phyloP scores from a whole-genome alignment of 2,888 invertebrate species.

The Acleris literana region DNA sequence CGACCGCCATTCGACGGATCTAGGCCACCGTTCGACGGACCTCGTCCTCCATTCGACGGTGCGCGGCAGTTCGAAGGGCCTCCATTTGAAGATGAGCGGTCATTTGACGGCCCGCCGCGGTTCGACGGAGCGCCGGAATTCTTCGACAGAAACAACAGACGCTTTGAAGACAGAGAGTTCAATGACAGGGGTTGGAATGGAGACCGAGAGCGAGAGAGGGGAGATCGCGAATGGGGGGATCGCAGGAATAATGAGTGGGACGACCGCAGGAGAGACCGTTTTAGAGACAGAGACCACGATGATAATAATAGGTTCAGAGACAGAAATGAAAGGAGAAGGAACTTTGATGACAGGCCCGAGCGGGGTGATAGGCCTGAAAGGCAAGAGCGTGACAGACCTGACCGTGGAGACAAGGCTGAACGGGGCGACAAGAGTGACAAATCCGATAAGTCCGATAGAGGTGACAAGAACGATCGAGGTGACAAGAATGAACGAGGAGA shows the following conservation, averaged over 20 bases:
- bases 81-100: constrained; percentile 41
- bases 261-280: constrained; percentile 58
- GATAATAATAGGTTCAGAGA: constrained; percentile 48
- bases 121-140: constrained; percentile 68
- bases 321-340: constrained; percentile 53
- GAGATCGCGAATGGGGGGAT: constrained; percentile 38
- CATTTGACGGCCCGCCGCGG: constrained; percentile 45
- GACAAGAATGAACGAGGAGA: too few species aligned
- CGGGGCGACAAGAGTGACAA: too few species aligned
- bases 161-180: constrained; percentile 72
- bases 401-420: constrained; percentile 18
- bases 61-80: constrained; percentile 41
- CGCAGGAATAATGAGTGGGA: constrained; percentile 60
- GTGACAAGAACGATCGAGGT: too few species aligned
- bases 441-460: too few species aligned
- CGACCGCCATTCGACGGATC: constrained; percentile 47
- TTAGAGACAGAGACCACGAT: constrained; percentile 52
- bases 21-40: constrained; percentile 41
- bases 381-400: constrained; percentile 23
- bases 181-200: constrained; percentile 68
- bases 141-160: constrained; percentile 69
- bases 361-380: constrained; percentile 8
- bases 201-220: constrained; percentile 55
- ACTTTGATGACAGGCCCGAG: constrained; percentile 52
- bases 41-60: constrained; percentile 45